Evolutionary conservation across 1,140 invertebrate genomes (phyloP).

Genomic region (Heliconius melpomene): DNA sequence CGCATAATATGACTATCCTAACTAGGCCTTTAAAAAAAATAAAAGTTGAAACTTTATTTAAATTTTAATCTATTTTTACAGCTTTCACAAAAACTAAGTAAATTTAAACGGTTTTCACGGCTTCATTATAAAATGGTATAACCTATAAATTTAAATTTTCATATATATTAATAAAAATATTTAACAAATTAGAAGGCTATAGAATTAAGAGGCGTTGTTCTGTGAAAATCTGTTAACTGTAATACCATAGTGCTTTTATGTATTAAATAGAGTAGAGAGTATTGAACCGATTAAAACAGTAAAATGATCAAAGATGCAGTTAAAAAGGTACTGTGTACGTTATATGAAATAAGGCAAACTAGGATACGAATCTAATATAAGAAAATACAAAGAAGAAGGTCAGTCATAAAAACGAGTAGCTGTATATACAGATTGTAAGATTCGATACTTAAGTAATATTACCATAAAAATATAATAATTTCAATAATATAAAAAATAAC

Average conservation of each 20-base stretch:
- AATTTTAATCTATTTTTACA: too few species aligned
- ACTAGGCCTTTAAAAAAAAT: too few species aligned
- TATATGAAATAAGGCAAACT: slow-evolving; percentile 1
- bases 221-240: too few species aligned
- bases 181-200: too few species aligned
- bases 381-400: neutral
- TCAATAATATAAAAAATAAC: slow-evolving; percentile 14
- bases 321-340: neutral
- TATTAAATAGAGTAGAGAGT: neutral
- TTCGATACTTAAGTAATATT: neutral
- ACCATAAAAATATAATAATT: neutral
- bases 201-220: too few species aligned
- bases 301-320: neutral
- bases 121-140: too few species aligned
- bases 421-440: slow-evolving; percentile 4
- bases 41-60: too few species aligned
- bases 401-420: slow-evolving; percentile 10
- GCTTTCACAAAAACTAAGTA: too few species aligned
- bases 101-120: too few species aligned
- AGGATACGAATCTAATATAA: neutral
- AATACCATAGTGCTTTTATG: neutral
- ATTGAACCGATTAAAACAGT: neutral
- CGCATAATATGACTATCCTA: too few species aligned
- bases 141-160: too few species aligned
- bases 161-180: too few species aligned